Evolutionary conservation across 1,140 invertebrate species (phyloP).

Genomic region (Camponotus floridanus): DNA sequence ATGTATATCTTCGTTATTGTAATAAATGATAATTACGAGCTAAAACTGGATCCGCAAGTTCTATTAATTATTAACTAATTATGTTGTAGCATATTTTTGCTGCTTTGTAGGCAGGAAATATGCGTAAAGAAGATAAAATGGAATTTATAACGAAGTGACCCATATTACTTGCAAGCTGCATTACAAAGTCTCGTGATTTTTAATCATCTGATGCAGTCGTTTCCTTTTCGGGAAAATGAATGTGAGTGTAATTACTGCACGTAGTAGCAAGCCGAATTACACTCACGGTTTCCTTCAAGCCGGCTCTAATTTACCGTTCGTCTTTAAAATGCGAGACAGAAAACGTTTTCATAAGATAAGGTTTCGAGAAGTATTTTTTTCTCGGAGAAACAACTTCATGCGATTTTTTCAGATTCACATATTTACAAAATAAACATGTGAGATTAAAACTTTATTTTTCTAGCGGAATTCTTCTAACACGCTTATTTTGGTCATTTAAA

Average conservation of each 20-base stretch:
- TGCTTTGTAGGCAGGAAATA: neutral
- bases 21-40: neutral
- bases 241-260: conserved; percentile 58
- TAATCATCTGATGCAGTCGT: conserved; percentile 66
- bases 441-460: neutral
- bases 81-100: neutral
- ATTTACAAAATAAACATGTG: neutral
- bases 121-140: conserved; percentile 26
- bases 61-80: neutral
- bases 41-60: neutral
- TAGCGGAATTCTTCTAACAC: neutral
- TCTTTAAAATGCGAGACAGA: conserved; percentile 34
- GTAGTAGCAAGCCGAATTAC: conserved; percentile 42
- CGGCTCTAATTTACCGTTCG: neutral
- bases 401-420: neutral
- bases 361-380: neutral
- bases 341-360: conserved; percentile 20
- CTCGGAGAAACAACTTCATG: neutral
- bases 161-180: neutral
- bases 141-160: neutral
- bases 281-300: conserved; percentile 16
- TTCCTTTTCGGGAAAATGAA: conserved; percentile 16
- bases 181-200: conserved; percentile 56
- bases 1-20: neutral
- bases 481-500: neutral